Conservation (phyloP, 2,113 vertebrate species). For the Salvelinus alpinus region DNA sequence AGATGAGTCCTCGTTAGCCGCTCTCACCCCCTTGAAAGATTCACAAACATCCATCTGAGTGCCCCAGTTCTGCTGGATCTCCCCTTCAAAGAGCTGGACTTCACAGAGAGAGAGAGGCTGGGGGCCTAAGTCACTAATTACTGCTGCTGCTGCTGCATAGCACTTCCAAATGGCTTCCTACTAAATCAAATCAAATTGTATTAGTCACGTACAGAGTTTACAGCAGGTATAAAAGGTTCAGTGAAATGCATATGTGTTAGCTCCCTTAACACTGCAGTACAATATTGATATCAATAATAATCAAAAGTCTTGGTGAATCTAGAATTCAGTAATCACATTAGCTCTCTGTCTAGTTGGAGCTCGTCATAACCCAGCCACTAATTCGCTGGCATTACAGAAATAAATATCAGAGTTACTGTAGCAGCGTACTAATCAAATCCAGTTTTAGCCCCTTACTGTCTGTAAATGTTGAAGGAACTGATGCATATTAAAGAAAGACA, state of each 20-base stretch:
- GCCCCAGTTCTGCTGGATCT: conserved; percentile 57
- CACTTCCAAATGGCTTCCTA: conserved; percentile 52
- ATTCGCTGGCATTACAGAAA: conserved; percentile 54
- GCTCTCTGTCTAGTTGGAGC: conserved; percentile 38
- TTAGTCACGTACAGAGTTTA: too few species aligned
- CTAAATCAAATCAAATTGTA: neutral
- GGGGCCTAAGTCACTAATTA: conserved; percentile 61
- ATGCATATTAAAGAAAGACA: conserved; percentile 10
- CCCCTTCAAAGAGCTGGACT: conserved; percentile 66
- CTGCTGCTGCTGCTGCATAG: conserved; percentile 32
- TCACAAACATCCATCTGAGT: conserved; percentile 66
- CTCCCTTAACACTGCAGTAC: too few species aligned
- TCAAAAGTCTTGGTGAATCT: conserved; percentile 42
- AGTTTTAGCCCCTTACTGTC: conserved; percentile 25
- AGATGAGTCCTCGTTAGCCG: conserved; percentile 70
- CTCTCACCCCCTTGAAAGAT: conserved; percentile 65
- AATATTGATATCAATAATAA: too few species aligned
- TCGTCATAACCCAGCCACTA: conserved; percentile 40
- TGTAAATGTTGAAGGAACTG: conserved; percentile 2
- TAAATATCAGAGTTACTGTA: conserved; percentile 8
- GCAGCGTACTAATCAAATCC: neutral
- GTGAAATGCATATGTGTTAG: too few species aligned
- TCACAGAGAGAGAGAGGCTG: conserved; percentile 50
- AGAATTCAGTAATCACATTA: conserved; percentile 62
- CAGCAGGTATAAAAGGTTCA: too few species aligned